phyloP scores from a whole-genome alignment of 2,888 invertebrate genomes.

The Epinotia nisella region DNA sequence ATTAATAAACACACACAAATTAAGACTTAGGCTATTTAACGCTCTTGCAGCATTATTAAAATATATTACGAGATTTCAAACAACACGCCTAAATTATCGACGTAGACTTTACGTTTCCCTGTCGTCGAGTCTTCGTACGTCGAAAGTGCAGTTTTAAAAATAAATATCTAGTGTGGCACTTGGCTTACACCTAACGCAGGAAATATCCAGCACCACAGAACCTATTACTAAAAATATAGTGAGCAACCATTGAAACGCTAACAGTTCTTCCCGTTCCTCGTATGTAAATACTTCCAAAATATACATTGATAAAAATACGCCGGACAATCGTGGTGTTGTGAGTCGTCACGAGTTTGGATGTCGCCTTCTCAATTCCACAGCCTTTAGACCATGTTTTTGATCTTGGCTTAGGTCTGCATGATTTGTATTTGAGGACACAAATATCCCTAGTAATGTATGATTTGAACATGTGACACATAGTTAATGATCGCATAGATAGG shows the following conservation, averaged over 20 bases:
- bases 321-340: slow-evolving; percentile 54
- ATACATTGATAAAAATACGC: slow-evolving; percentile 68
- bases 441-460: not conserved
- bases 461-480: not conserved
- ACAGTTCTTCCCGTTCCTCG: slow-evolving; percentile 62
- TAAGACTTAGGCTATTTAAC: slow-evolving; percentile 72
- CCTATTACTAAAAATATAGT: slow-evolving; percentile 77
- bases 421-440: not conserved
- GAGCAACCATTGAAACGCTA: slow-evolving; percentile 80
- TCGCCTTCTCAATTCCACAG: slow-evolving; percentile 33
- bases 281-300: slow-evolving; percentile 82
- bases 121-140: slow-evolving; percentile 62
- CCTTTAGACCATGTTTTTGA: slow-evolving; percentile 14
- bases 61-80: slow-evolving; percentile 85
- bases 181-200: slow-evolving; percentile 56
- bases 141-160: slow-evolving; percentile 64
- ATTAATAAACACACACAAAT: slow-evolving; percentile 78
- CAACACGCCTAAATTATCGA: slow-evolving; percentile 77
- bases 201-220: slow-evolving; percentile 73
- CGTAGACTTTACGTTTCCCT: slow-evolving; percentile 75
- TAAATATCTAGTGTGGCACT: slow-evolving; percentile 81
- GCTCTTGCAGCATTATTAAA: slow-evolving; percentile 69
- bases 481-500: too few relatives aligned
- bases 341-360: slow-evolving; percentile 60
- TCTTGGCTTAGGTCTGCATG: not conserved